Base-by-base conservation (phyloP, 2,113 vertebrate species). In the Scortum barcoo region DNA sequence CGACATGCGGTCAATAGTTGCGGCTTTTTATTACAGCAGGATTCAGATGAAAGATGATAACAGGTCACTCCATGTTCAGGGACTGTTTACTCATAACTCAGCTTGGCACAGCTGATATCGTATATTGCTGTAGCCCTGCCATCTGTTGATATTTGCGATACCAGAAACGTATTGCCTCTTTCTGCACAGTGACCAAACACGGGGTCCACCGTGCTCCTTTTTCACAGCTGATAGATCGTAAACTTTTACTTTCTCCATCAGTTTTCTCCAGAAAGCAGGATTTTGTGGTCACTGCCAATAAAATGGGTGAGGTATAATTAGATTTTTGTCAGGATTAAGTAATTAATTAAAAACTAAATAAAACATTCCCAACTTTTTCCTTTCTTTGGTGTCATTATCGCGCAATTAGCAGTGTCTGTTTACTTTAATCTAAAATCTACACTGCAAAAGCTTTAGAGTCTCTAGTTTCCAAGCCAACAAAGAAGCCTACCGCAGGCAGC, bases 401-500 rank as follows among this genome's bases (percentile, higher is more conserved):
- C 44, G 48, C 66, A 36, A 36, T 36, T 36, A 36, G 33, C 44
- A 75, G 44, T 62, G 38, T 76, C 71, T 22, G 51, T 71, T 78
- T 62, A 53, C 72, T 53, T 19, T 2, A 9, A 28, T 7, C 36
- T 58, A 65, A 48, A 61, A 65, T 62, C 54, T 36, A 30, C 50
- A 22, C 13, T 22, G 11, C 11, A 48, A 48, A 42, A 86, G 63
- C 48, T 13, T 20, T 20, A 1, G 8, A 63, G 69, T 54, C 7
- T 81, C 54, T 28, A 16, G 60, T 69, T 68, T 78, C n/a, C 38
- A 4, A 54, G n/a, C 33, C 3, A 46, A 61, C 63, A 33, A 57
- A 76, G 61, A 60, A 48, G 36, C 70, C 92, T 91, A 98, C 98
- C 97, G 95, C 72, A 99, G 92, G 89, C 97, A 98, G 93, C 97